These are phyloP conservation scores for Malurus elegans DNA, from an alignment of 2,113 vertebrate species.

Conservation along the genomic window DNA sequence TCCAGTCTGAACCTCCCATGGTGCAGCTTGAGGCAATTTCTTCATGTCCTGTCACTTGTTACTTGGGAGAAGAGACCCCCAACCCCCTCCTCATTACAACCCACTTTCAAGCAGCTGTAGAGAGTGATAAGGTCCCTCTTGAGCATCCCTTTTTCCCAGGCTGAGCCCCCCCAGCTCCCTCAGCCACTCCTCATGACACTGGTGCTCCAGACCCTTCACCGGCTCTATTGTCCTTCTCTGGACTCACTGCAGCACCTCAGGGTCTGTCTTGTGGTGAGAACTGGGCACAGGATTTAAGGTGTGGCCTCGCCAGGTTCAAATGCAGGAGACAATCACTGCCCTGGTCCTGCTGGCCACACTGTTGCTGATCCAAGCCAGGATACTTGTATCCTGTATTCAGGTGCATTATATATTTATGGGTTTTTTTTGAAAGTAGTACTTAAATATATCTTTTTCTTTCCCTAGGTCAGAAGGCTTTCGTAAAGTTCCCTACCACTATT, in stretches of 20 bases:
- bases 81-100: neutral
- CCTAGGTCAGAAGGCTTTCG: constrained; percentile 85
- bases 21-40: neutral
- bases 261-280: neutral
- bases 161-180: neutral
- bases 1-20: neutral
- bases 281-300: neutral
- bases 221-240: neutral
- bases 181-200: accelerated
- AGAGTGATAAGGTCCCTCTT: neutral
- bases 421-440: constrained; percentile 5
- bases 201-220: neutral
- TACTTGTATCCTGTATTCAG: neutral
- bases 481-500: constrained; percentile 97
- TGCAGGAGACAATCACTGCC: neutral
- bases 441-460: neutral
- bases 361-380: neutral
- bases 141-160: neutral
- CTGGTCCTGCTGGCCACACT: neutral
- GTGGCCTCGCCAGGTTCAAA: neutral
- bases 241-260: neutral
- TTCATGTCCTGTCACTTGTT: neutral
- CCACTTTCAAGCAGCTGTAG: neutral
- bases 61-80: neutral
- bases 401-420: neutral